Percentiles rank a stretch among this genome's conserved stretches.
Conservation (phyloP, 2,113 vertebrate genomes). For the Dasypus novemcinctus region DNA sequence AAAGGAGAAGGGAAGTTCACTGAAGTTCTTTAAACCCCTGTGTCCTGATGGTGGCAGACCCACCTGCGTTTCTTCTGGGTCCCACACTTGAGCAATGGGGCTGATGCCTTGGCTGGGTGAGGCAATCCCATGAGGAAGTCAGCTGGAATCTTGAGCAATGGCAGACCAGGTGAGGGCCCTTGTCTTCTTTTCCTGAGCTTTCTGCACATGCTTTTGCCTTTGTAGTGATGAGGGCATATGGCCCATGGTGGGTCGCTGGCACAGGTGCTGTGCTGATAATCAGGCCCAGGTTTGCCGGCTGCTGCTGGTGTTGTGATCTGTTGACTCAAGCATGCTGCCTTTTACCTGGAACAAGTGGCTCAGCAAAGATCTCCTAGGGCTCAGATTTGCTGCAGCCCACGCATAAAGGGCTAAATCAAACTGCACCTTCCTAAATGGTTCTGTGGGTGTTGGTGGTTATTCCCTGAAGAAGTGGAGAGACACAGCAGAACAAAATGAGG, state of each 20-base stretch:
- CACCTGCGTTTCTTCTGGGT: background rate
- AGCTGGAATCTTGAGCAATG: background rate
- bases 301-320: background rate
- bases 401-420: slow-evolving; percentile 6
- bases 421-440: slow-evolving; percentile 14
- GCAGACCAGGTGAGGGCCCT: background rate
- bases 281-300: background rate
- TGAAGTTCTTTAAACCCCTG: background rate
- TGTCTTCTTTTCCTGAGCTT: background rate
- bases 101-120: background rate
- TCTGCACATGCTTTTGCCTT: background rate
- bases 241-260: background rate
- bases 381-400: background rate
- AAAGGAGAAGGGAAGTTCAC: background rate
- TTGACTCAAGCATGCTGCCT: background rate
- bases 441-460: slow-evolving; percentile 31
- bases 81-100: background rate
- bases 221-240: background rate
- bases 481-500: background rate
- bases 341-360: slow-evolving; percentile 10
- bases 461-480: background rate
- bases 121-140: background rate
- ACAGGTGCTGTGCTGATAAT: background rate
- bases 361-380: background rate
- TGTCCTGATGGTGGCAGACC: fast-evolving